Evolutionary conservation across 2,888 invertebrate species (phyloP), one percentile per base, ranked within the genome.

Genomic region (Pheosia tremula): DNA sequence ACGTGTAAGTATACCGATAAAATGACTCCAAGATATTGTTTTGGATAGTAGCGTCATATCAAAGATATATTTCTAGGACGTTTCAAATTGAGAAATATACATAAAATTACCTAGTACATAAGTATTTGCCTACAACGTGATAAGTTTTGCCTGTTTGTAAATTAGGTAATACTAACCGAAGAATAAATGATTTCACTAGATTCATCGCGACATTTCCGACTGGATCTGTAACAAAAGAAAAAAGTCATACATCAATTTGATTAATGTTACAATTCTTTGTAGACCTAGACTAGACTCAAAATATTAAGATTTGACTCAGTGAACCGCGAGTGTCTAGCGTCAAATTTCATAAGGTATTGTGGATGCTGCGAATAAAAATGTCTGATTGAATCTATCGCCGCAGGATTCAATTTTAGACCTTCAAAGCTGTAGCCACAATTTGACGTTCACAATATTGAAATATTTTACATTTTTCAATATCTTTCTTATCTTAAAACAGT

Each of bases 141-240:
- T 24, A 41, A 8, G 41, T 7, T 8, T 41, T 41, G 41, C 6
- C 41, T 2, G 8, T 41, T 1, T 6, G 41, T 4, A 41, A 0
- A 8, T 10, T 43, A 43, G 1, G 8, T 43, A 43, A 39, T 67
- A 74, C 74, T 71, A 39, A 74, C 74, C 74, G 64, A 63, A 52
- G 10, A 58, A 57, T 9, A 38, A 45, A 10, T 5, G 58, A 45
- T 54, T 64, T 71, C 61, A 67, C 47, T 3, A 58, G 53, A 60
- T 63, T 62, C 76, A 75, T 74, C 50, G 54, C 62, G 59, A 24
- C 24, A 24, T 24, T 24, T 24, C 24, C 24, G 24, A 10, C 24
- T 50, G 57, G 10, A 66, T 63, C 74, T 74, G 71, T 49, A 75
- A 75, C 71, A 71, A 75, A 75, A 56, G 2, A 54, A 63, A 63